Evolutionary conservation across 2,797 vertebrate genomes (phyloP), one percentile per base, ranked within the genome.

Genomic region (Psittacula echo): DNA sequence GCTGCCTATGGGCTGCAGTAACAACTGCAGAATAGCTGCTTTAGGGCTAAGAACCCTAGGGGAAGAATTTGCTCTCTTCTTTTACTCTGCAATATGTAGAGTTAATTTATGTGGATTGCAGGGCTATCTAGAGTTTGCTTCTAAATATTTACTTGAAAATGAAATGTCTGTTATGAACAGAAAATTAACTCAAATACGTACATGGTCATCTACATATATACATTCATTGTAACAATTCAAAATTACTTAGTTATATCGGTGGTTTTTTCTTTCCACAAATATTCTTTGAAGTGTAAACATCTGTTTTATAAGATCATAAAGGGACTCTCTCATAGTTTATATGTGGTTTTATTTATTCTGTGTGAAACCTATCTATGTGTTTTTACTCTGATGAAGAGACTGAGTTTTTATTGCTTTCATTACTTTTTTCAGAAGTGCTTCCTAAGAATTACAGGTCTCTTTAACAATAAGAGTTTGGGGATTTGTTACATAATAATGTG

Each of bases 301-400:
- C 61, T 91, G 37, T 65, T 94, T 94, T 86, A 61, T 77, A 90
- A 87, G 42, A 47, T 70, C 83, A 82, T 87, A 85, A 91, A 91
- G 60, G 37, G 81, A 66, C 13, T 73, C 39, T 83, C 22, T 45
- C 32, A 27, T 48, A 67, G n/a, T 85, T 93, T 84, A 82, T 79
- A 30, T 71, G n/a, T 71, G 32, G 12, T 75, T 88, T 89, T 94
- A 88, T 96, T 96, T 95, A 94, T 93, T 81, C 44, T 92, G n/a
- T 82, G 51, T 39, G 68, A 92, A 92, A 66, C 51, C 2, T 4
- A 13, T 72, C 58, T 10, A 7, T 68, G 37, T 84, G 65, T 62
- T 90, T 66, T 74, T 67, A 81, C 48, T 87, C 3, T 56, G 42
- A 30, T 58, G 29, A 83, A 71, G 65, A 90, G 67, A 45, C 51